A percentile compares a stretch with the other conserved stretches of the same genome.
Conservation (phyloP, 35 echinoderm and acorn worm genomes). For the Ptychodera flava region DNA sequence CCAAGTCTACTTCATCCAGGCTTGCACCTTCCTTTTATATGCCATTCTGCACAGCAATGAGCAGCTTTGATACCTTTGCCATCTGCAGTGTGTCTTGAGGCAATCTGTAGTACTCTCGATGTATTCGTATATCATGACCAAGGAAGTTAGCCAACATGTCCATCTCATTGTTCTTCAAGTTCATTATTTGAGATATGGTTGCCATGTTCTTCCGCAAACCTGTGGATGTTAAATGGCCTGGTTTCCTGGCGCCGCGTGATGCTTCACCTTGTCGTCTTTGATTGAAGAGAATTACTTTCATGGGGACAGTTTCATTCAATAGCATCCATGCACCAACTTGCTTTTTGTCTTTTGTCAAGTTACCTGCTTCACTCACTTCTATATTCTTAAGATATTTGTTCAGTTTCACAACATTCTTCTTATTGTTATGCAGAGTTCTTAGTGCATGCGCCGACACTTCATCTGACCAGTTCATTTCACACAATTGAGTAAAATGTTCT, state of each 20-base stretch:
- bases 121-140: conserved; percentile 38
- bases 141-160: conserved; percentile 28
- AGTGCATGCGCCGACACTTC: conserved; percentile 49
- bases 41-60: no score
- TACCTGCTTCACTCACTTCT: background rate
- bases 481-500: conserved; percentile 44
- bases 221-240: conserved; percentile 31
- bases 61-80: conserved; percentile 44
- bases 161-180: conserved; percentile 19
- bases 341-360: conserved; percentile 13
- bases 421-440: conserved; percentile 55
- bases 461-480: conserved; percentile 37
- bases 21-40: no score
- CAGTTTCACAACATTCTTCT: conserved; percentile 53
- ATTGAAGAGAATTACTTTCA: conserved; percentile 52
- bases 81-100: conserved; percentile 27
- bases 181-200: conserved; percentile 56
- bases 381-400: conserved; percentile 40
- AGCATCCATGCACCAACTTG: conserved; percentile 37
- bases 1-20: no score
- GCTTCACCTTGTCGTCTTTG: conserved; percentile 58
- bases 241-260: background rate
- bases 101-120: conserved; percentile 38
- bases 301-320: conserved; percentile 11
- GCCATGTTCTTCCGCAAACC: conserved; percentile 74